Base-by-base conservation (phyloP, 2,888 invertebrate species). In the Dorcus parallelipipedus region DNA sequence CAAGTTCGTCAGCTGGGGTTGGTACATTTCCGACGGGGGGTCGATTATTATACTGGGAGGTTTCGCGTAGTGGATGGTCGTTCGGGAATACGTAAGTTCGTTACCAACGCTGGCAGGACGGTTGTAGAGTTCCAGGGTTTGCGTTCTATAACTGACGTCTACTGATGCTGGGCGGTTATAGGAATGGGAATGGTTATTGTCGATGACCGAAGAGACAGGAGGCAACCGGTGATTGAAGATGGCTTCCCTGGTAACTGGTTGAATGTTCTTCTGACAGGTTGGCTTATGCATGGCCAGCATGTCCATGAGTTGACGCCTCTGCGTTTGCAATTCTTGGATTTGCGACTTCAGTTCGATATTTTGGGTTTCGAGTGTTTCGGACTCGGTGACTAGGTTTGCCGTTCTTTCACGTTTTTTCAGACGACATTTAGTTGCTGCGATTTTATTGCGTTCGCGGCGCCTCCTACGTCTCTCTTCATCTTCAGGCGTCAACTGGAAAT, bases 371-470 rank as follows among this genome's bases (percentile, higher is more conserved):
- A 94, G 79, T 52, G 87, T 86, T 78, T 93, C 93, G 52, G 93
- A 91, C 80, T 95, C 94, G 63, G 87, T 88, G 67, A 93, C 90
- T 67, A 95, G 80, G 73, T 93, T 93, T 68, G 88, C 88, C 1
- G 93, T 94, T 65, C 91, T 86, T 75, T 94, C 93, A 41, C 95
- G 88, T 77, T 95, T 95, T 84, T 95, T 95, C 83, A 95, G 85
- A 66, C 95, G 86, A 75, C 95, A 95, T 78, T 95, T 95, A 9
- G 95, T 95, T 59, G 95, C 95, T 52, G 95, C 95, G 64, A 95
- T 92, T 81, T 95, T 95, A 79, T 95, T 95, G 68, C 95, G 83
- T 79, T 95, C 95, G 70, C 95, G 86, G 72, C 95, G 83, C 57
- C 93, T 84, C 59, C 91, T 82, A 57, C 95, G 84, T 39, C 95